phyloP scores from a whole-genome alignment of 2,113 vertebrate species.

The Oophaga pumilio region DNA sequence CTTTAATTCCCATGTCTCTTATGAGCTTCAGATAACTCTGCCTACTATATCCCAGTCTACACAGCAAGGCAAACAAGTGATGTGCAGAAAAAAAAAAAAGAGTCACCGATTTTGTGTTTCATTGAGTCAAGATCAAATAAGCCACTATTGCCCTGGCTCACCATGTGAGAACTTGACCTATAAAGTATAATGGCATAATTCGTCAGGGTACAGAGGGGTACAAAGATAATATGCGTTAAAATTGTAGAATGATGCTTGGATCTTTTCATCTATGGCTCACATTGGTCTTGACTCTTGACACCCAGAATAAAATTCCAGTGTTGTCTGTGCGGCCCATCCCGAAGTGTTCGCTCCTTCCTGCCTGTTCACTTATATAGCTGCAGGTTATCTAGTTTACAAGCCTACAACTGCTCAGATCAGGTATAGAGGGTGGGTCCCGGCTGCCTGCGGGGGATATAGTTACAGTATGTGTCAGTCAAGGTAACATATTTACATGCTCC shows the following conservation, averaged over 20 bases:
- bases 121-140: too few relatives aligned
- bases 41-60: background rate
- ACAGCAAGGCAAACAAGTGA: background rate
- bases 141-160: too few relatives aligned
- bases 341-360: background rate
- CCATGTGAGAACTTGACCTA: too few relatives aligned
- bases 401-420: background rate
- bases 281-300: background rate
- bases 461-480: background rate
- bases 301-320: background rate
- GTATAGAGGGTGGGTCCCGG: background rate
- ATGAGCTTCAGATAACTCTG: background rate
- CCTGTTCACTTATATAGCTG: constrained; percentile 5
- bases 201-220: background rate
- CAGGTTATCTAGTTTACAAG: constrained; percentile 31
- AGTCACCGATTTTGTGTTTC: too few relatives aligned
- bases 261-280: background rate
- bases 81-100: background rate
- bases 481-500: background rate
- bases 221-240: background rate
- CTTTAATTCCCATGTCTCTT: background rate
- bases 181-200: too few relatives aligned
- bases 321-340: background rate
- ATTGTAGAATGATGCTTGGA: background rate
- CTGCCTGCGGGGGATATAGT: background rate